Evolutionary conservation across 2,888 invertebrate genomes (phyloP), one percentile per base, ranked within the genome.

Genomic region (Pelosia muscerda): DNA sequence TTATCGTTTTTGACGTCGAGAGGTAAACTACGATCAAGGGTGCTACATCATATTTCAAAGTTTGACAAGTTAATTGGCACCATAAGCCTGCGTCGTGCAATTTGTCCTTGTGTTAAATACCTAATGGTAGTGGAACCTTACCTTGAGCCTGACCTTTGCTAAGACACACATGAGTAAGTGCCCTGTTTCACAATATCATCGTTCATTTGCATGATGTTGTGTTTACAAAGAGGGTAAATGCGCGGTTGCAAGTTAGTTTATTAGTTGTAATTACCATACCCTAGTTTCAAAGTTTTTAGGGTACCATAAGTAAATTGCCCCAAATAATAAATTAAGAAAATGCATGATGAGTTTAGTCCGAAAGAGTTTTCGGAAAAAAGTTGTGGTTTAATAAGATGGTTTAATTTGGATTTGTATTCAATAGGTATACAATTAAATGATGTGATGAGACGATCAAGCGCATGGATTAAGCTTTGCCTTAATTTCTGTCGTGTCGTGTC

Each of bases 1-100:
- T 81, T 79, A 73, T 75, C 31, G 65, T 31, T 67, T 84, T 79
- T 79, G 75, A 23, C 65, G 67, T 73, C 66, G 80, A 73, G 79
- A 85, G 81, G 81, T 84, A 82, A 80, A 79, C 69, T 86, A 87
- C 82, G 84, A 81, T 71, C 79, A 83, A 78, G 76, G 85, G 83
- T 72, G 81, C 74, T 71, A 75, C 74, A 83, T 89, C 87, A 79
- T 92, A 90, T 90, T 88, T 92, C 91, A 93, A 81, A 83, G 72
- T 80, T 78, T 89, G 94, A 94, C 94, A 92, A 81, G 86, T 89
- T 92, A 88, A 94, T 94, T 92, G 88, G 81, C 72, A 82, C 79
- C 75, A 85, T 87, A 85, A 87, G 85, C 86, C 78, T 81, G 19
- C n/a, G 42, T 25, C 49, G 23, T 31, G 8, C 87, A 83, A 72